Percentiles rank a stretch among this genome's conserved stretches.
Evolutionary conservation across 2,888 invertebrate genomes (phyloP).

Genomic region (Halictus quadricinctus): DNA sequence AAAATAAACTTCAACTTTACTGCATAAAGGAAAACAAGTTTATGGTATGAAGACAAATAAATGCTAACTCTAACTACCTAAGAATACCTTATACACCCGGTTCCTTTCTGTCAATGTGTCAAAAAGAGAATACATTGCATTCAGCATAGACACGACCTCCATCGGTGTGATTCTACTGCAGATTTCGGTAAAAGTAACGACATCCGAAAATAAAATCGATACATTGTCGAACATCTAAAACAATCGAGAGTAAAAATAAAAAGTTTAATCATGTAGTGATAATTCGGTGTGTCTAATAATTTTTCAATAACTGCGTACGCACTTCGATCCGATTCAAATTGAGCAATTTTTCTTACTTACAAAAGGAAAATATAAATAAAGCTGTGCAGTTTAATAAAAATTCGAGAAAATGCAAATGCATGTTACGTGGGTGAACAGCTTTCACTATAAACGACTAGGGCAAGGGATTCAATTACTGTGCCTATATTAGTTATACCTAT

Average conservation of each 20-base stretch:
- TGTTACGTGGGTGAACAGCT: not conserved
- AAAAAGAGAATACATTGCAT: slow-evolving; percentile 98
- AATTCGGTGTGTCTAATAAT: not conserved
- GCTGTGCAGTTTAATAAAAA: not conserved
- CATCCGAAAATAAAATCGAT: slow-evolving; percentile 98
- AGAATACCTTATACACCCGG: slow-evolving; percentile 94
- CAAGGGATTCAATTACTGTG: no score
- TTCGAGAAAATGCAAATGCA: not conserved
- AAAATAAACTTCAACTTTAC: not conserved
- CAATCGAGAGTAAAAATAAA: not conserved
- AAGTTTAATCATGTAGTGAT: not conserved
- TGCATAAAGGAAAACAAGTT: slow-evolving; percentile 1
- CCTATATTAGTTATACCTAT: no score
- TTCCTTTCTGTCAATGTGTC: slow-evolving; percentile 96
- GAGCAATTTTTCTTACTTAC: no score
- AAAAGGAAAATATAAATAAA: not conserved
- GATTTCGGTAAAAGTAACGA: slow-evolving; percentile 98
- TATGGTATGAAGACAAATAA: slow-evolving; percentile 40
- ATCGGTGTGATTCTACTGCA: slow-evolving; percentile 97
- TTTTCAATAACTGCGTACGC: no score
- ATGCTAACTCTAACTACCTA: slow-evolving; percentile 58
- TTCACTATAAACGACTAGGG: not conserved
- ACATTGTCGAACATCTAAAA: slow-evolving; percentile 97
- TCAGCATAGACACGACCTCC: slow-evolving; percentile 98
- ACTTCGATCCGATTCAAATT: no score